Evolutionary conservation across 2,113 vertebrate genomes (phyloP), one percentile per base, ranked within the genome.

Genomic region (Phaethon lepturus): DNA sequence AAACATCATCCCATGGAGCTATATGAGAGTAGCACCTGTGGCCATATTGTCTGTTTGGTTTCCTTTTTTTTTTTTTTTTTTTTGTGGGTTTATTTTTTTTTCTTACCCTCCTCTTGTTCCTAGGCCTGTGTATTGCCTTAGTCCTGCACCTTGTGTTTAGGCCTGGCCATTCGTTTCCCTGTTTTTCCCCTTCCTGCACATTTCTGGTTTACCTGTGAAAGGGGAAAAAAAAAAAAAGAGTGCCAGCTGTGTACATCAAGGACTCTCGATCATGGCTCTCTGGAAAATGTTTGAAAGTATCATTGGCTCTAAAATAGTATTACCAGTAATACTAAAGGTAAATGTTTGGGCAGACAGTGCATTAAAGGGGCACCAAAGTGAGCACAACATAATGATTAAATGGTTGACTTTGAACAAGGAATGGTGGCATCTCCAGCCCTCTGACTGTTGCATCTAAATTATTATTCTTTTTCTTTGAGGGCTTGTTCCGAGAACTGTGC

Each of bases 101-200:
- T 38, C 38, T 38, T 38, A 38, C 3, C 9, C 11, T 2, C 16
- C 15, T 11, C 3, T 29, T 10, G 4, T 73, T 50, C 45, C 42
- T 17, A 22, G 31, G 17, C 23, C 44, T n/a, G 6, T 44, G 31
- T 53, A 7, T 47, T 40, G 17, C 45, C 24, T 64, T 68, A 47
- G 17, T 44, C 47, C 40, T 68, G 17, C 19, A 31, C 26, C 18
- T 77, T 33, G 17, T 49, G 6, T n/a, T 75, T 24, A 31, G 45
- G 7, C 11, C n/a, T 83, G 38, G 17, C 42, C 5, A 3, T 74
- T 64, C 8, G 5, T 33, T 74, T 80, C 35, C 25, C 53, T 5
- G 0, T 47, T 68, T 72, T 69, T n/a, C 17, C 13, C 20, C 0
- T 3, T 75, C 12, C 33, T 81, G 19, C n/a, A 33, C 4, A 1